A percentile compares a stretch with the other conserved stretches of the same genome.
Conservation (phyloP, 2,113 vertebrate genomes). For the Heloderma charlesbogerti region DNA sequence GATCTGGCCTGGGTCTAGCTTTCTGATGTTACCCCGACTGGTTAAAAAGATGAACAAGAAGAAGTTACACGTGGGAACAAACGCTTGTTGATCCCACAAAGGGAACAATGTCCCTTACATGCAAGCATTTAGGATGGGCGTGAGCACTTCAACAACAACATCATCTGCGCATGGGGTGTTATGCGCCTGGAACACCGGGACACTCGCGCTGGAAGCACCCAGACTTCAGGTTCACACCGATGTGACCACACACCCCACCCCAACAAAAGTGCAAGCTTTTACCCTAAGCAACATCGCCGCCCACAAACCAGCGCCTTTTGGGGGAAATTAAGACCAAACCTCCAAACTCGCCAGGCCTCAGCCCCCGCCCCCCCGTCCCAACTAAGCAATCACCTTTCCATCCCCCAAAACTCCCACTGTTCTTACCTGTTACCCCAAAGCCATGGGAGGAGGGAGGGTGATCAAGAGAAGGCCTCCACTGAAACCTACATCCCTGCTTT, state of each 20-base stretch:
- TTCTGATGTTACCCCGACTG: no score
- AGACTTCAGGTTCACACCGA: rapidly evolving
- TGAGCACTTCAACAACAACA: neutral
- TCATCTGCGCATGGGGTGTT: neutral
- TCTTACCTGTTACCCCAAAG: constrained; percentile 21
- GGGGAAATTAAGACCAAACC: no score
- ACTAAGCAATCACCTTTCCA: neutral
- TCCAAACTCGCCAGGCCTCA: neutral
- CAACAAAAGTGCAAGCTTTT: neutral
- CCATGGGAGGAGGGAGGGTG: neutral
- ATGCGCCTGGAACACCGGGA: neutral
- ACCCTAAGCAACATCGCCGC: neutral
- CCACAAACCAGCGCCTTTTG: neutral
- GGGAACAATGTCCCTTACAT: neutral
- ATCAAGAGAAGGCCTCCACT: neutral
- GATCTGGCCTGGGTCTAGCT: neutral
- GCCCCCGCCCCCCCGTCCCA: neutral
- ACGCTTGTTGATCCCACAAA: neutral
- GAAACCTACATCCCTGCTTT: neutral
- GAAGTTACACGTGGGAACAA: no score
- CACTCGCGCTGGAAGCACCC: neutral
- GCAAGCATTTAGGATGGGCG: neutral
- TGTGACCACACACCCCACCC: neutral
- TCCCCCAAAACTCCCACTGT: neutral
- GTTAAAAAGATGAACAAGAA: no score